Conservation (phyloP, 2,888 invertebrate genomes). For the Resseliella maxima region DNA sequence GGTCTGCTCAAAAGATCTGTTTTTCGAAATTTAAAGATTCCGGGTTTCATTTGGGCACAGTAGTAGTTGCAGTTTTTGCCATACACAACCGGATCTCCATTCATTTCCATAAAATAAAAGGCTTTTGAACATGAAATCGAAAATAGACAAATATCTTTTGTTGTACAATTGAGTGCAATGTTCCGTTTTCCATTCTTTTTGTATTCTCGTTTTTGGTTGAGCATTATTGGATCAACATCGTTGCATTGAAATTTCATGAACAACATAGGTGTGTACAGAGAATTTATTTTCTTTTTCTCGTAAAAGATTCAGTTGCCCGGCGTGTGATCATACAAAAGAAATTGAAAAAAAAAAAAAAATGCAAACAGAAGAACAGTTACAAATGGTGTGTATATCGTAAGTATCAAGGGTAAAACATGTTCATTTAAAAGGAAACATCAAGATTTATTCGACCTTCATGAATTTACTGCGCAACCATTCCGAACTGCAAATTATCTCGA, state of each 20-base stretch:
- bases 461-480: background rate
- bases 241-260: background rate
- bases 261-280: background rate
- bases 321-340: background rate
- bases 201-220: background rate
- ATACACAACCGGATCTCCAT: background rate
- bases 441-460: slow-evolving; percentile 19
- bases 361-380: background rate
- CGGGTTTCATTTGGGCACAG: background rate
- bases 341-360: background rate
- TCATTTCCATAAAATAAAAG: slow-evolving; percentile 50
- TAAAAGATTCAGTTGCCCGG: background rate
- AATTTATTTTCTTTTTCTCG: background rate
- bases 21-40: too few relatives aligned
- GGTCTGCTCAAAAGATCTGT: too few relatives aligned
- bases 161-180: background rate
- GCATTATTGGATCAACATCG: background rate
- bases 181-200: background rate
- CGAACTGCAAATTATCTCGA: background rate
- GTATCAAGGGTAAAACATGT: background rate
- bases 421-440: background rate
- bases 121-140: slow-evolving; percentile 1
- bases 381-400: background rate
- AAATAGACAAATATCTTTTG: slow-evolving; percentile 37
- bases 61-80: background rate